Base-by-base conservation (phyloP, 2,888 invertebrate genomes). In the Rhingia campestris region DNA sequence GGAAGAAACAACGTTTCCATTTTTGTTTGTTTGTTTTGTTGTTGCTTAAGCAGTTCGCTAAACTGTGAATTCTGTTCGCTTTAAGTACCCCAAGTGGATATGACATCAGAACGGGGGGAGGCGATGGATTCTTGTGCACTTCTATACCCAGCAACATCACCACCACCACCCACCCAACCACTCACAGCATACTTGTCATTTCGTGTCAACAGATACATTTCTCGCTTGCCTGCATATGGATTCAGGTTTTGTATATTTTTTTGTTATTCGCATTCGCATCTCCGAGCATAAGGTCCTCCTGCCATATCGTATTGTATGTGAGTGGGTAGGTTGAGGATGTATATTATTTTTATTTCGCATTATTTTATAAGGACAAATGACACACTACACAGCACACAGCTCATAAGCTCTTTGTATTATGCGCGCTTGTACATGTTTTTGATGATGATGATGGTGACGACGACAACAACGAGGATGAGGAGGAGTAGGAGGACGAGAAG, bases 281-380 rank as follows among this genome's bases (percentile, higher is more conserved):
- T 58, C 32, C 49, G 22, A 69, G 73, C 79, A 84, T 79, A 79
- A 79, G 76, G 82, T 79, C 63, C 74, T 79, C 72, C 35, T 32
- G 53, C 63, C 22, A 22, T 39, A 69, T 64, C 74, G 69, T 75
- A 43, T 67, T 75, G 49, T 79, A 41, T 64, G 70, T 35, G 47
- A 33, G 43, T 7, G 37, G 22, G 37, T 22, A 39, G 14, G 10
- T 32, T 30, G 37, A 81, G 69, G 73, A 80, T 84, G 80, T 80
- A 32, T 75, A 80, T 84, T 84, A 84, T 84, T 84, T 84, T 84
- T 84, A 84, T 84, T 84, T 84, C 80, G 74, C 84, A 84, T 84
- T 84, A 84, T 84, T 84, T 84, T 84, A 80, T 84, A 75, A 84
- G 84, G 80, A 84, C 84, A 84, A 84, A 84, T 84, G 84, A 84